These are phyloP conservation scores for Oncorhynchus tshawytscha DNA, from an alignment of 2,113 vertebrate species.

Conservation along the genomic window DNA sequence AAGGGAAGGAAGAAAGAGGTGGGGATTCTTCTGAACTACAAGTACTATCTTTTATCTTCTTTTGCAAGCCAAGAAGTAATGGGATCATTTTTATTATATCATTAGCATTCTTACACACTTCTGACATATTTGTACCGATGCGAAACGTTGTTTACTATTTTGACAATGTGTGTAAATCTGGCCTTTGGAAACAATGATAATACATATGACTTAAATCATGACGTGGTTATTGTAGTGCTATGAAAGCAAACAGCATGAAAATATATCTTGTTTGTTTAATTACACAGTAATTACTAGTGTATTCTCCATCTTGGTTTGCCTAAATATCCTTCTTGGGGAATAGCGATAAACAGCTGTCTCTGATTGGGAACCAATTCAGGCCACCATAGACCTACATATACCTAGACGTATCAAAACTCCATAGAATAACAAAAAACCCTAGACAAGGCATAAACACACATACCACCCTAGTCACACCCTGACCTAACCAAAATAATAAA, in stretches of 20 bases:
- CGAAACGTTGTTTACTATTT: slow-evolving; percentile 69
- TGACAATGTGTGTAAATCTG: slow-evolving; percentile 45
- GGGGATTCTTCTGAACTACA: too few species aligned
- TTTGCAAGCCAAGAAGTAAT: slow-evolving; percentile 42
- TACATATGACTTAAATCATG: slow-evolving; percentile 65
- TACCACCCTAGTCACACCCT: too few species aligned
- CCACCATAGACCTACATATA: too few species aligned
- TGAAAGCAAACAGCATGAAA: slow-evolving; percentile 69
- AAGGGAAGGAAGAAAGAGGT: slow-evolving; percentile 3
- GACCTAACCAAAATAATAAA: too few species aligned
- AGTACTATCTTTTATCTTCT: slow-evolving; percentile 35
- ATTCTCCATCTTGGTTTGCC: slow-evolving; percentile 39
- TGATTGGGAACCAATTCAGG: too few species aligned
- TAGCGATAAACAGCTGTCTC: not conserved
- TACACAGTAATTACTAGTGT: slow-evolving; percentile 62
- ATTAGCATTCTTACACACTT: slow-evolving; percentile 49
- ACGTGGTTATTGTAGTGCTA: slow-evolving; percentile 66
- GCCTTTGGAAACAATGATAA: slow-evolving; percentile 48
- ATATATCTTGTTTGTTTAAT: slow-evolving; percentile 68
- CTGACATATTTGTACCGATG: slow-evolving; percentile 67
- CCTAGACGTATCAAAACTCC: too few species aligned
- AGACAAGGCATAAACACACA: too few species aligned
- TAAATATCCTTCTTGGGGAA: slow-evolving; percentile 15
- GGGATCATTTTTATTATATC: slow-evolving; percentile 10
- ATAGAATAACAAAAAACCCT: too few species aligned